Evolutionary conservation across 2,888 invertebrate species (phyloP), one percentile per base, ranked within the genome.

Genomic region (Orthosia incerta): DNA sequence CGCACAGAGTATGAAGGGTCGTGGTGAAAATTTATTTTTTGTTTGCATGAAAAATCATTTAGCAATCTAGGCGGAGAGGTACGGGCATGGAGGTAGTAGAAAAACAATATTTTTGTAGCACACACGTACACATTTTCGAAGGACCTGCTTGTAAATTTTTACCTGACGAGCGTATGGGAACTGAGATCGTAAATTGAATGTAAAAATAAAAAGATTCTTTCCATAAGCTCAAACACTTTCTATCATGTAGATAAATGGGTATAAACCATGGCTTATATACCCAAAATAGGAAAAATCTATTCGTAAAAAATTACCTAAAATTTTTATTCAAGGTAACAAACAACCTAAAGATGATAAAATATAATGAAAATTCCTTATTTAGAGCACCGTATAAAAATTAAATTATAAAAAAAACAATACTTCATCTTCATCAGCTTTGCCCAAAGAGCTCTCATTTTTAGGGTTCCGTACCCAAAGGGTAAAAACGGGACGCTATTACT

Each of bases 101-200:
- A 20, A 51, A 59, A 66, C 3, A 1, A 46, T 53, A 68, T 59
- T 76, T 64, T 51, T 20, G 7, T 9, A 55, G 23, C 53, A 31
- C n/a, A 53, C 48, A 20, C 13, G 39, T 39, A 26, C 12, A 12
- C 15, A 45, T 20, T 39, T 18, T 16, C 23, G n/a, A n/a, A 31
- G 20, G 20, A 31, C 7, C 5, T 13, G 39, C 13, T 39, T 39
- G 15, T 15, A 16, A 46, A 4, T 53, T 59, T 72, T 15, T 48
- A n/a, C 16, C 39, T 48, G 4, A 16, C 16, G 55, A 26, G 20
- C 15, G 18, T 45, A 26, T 26, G 20, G 16, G 20, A 39, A 39
- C 39, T 9, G 39, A 39, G 39, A 3, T n/a, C 9, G 23, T 15
- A 18, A 66, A 56, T 72, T 45, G 16, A 46, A 53, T 20, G 0